Evolutionary conservation across 2,113 vertebrate genomes (phyloP).

Genomic region (Cephalophus harveyi): DNA sequence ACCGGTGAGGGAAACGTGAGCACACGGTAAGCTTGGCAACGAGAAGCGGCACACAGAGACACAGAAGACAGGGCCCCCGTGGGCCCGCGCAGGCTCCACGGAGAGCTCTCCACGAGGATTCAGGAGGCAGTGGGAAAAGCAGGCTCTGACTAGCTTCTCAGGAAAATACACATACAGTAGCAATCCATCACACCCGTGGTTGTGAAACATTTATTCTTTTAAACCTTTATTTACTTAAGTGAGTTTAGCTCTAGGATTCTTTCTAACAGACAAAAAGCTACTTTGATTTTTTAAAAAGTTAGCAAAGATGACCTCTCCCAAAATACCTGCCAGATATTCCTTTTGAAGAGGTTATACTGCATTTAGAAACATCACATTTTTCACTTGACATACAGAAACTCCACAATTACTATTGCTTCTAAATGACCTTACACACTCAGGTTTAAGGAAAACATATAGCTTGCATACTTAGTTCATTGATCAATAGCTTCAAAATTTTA

Average conservation of each 20-base stretch:
- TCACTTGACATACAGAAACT: background rate
- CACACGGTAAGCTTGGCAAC: conserved; percentile 68
- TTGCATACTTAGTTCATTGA: background rate
- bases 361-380: conserved; percentile 19
- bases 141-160: conserved; percentile 71
- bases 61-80: conserved; percentile 73
- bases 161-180: conserved; percentile 64
- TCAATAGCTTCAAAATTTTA: conserved; percentile 28
- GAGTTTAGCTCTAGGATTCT: conserved; percentile 57
- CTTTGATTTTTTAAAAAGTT: conserved; percentile 47
- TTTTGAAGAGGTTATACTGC: background rate
- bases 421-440: conserved; percentile 28
- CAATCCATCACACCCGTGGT: conserved; percentile 58
- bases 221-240: conserved; percentile 66
- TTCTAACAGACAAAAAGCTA: conserved; percentile 57
- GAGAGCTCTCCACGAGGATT: conserved; percentile 76
- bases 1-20: conserved; percentile 65
- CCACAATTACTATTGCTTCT: conserved; percentile 41
- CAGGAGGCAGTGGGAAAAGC: conserved; percentile 68
- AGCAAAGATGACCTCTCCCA: background rate
- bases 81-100: conserved; percentile 67
- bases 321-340: background rate
- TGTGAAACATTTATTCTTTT: conserved; percentile 68
- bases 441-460: background rate
- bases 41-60: conserved; percentile 63